Evolutionary conservation across 2,888 invertebrate species (phyloP), one percentile per base, ranked within the genome.

Genomic region (Embidobia sp.): DNA sequence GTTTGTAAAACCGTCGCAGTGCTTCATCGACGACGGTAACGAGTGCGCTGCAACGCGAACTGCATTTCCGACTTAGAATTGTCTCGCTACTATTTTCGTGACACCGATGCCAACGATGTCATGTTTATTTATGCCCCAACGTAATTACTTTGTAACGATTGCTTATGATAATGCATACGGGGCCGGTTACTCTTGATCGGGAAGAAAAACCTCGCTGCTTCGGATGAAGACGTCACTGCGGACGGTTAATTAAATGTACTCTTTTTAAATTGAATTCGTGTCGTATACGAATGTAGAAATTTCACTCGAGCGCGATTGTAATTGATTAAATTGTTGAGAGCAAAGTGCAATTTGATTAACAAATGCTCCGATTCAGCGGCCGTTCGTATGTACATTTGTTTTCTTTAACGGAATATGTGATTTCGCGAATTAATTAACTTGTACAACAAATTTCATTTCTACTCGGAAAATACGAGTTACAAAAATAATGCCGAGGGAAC

Each of bases 1-100:
- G 64, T 73, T 73, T 64, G 73, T 29, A 44, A 64, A 73, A 73
- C 64, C 73, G 64, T 64, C 64, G 49, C 73, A 51, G 49, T 46
- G 73, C 73, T 59, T 73, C 73, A 73, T 73, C 73, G 57, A 64
- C 57, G 64, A 64, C 37, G 59, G 73, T 64, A 73, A 73, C 73
- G 57, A 64, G 73, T 64, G 51, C 57, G 49, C 72, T 42, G 33
- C 53, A 70, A 53, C 53, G 61, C 59, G 18, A 27, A n/a, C 64
- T 44, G 59, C 59, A 57, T 51, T 64, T 57, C 73, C 49, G 73
- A 57, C 57, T 40, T 11, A 8, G 31, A 42, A 49, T 42, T 48
- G 61, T 35, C 16, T 33, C 61, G 46, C 8, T 22, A 40, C 31
- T 46, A 63, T 63, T 55, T 72, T 63, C 59, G 59, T 42, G 49